phyloP scores from a whole-genome alignment of 1,140 invertebrate genomes.

The Frieseomelitta varia region DNA sequence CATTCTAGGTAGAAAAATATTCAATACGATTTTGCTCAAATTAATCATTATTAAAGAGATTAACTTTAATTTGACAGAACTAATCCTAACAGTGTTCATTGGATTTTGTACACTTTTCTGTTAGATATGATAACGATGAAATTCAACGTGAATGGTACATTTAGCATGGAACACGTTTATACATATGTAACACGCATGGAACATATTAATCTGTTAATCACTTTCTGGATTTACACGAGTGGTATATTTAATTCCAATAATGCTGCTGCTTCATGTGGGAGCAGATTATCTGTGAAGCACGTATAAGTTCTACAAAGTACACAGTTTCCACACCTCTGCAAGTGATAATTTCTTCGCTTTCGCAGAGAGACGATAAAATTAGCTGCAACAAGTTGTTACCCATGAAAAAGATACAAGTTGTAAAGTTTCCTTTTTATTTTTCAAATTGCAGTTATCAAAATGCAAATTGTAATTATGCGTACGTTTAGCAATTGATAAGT shows the following conservation, averaged over 20 bases:
- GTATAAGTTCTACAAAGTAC: not conserved
- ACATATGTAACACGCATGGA: not conserved
- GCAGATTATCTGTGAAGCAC: not conserved
- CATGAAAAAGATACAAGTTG: not conserved
- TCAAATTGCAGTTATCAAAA: too few relatives aligned
- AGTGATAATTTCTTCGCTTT: not conserved
- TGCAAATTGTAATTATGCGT: too few relatives aligned
- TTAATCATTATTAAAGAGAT: too few relatives aligned
- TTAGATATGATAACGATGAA: not conserved
- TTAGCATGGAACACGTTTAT: not conserved
- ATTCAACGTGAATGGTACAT: not conserved
- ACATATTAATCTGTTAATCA: not conserved
- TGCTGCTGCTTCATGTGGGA: not conserved
- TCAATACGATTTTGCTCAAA: too few relatives aligned
- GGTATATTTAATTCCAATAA: not conserved
- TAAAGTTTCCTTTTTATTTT: not conserved
- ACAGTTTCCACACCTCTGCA: not conserved
- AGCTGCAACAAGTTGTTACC: not conserved
- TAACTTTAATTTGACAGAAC: too few relatives aligned
- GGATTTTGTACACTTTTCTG: not conserved
- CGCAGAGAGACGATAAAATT: too few relatives aligned
- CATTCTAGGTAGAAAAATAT: too few relatives aligned
- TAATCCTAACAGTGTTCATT: not conserved
- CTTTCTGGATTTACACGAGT: not conserved
- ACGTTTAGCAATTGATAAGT: too few relatives aligned